Base-by-base conservation (phyloP, 2,888 invertebrate species). In the Pogonocherus hispidulus region DNA sequence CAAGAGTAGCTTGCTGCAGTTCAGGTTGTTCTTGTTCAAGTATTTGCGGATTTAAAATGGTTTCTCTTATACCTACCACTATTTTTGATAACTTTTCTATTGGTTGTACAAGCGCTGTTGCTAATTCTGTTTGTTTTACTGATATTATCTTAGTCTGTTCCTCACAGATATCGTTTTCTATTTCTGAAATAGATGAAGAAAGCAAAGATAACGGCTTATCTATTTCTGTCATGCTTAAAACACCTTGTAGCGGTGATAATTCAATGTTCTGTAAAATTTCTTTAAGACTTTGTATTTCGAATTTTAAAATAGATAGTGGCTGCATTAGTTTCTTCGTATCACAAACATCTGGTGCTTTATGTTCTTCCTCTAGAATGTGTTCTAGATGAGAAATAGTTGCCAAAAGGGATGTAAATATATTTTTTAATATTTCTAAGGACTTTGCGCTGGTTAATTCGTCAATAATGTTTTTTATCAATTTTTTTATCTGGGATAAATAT, bases 11-110 rank as follows among this genome's bases (percentile, higher is more conserved):
- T 44, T 72, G 63, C 22, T 69, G 67, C 16, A 75, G 11, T 68
- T 75, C 66, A 6, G 73, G 56, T 63, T 71, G 70, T 68, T 72
- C 66, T 37, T 63, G 41, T 41, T 75, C 70, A 6, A 65, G 11
- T 20, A 72, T 47, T 63, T 77, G 57, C 22, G 71, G 66, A 63
- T 64, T 67, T 14, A 49, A 20, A 9, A 62, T 37, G 18, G 18
- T 11, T n/a, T 51, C 49, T 63, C 56, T 69, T n/a, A 59, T 59
- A 22, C 63, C 41, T 0, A 60, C 63, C 1, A 75, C 20, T 11
- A 69, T 23, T 3, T 60, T 44, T 14, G 68, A 67, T 14, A 76
- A 19, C 47, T 66, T 69, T 49, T 51, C 16, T 14, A 51, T 16
- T 27, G 51, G 51, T 32, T 52, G 9, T 52, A 19, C 16, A 3